A percentile compares a stretch with the other conserved stretches of the same genome.
These are phyloP conservation scores for Antechinus flavipes DNA, from an alignment of 2,113 vertebrate species.

Conservation along the genomic window DNA sequence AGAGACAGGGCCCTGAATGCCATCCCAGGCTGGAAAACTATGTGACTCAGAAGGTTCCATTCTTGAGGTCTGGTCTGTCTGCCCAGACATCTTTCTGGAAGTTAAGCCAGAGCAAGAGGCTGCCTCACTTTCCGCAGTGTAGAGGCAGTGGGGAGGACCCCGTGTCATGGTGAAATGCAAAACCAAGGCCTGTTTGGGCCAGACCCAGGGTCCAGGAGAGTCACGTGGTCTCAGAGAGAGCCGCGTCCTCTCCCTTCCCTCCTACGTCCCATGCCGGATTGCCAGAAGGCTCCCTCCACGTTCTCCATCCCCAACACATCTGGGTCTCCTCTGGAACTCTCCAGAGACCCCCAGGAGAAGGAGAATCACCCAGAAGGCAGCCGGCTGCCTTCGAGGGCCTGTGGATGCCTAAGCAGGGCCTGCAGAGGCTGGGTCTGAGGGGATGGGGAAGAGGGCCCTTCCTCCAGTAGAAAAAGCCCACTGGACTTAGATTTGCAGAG, in stretches of 20 bases:
- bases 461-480: not conserved
- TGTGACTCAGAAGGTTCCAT: not conserved
- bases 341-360: not conserved
- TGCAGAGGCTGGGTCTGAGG: not conserved
- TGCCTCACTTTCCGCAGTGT: not conserved
- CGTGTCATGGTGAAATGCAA: constrained; percentile 52
- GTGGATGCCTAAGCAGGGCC: not conserved
- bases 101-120: not conserved
- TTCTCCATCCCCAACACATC: constrained; percentile 38
- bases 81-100: not conserved
- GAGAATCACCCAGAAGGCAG: not conserved
- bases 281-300: not conserved
- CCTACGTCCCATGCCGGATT: not conserved
- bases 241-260: not conserved
- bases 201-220: not conserved
- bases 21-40: not conserved
- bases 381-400: not conserved
- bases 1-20: not conserved
- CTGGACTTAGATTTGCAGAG: too few species aligned
- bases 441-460: not conserved
- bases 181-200: accelerated
- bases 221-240: too few species aligned
- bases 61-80: not conserved
- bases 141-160: not conserved
- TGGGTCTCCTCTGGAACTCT: constrained; percentile 65